These are phyloP conservation scores for Erythrolamprus reginae DNA, from an alignment of 2,113 vertebrate species.

Conservation along the genomic window DNA sequence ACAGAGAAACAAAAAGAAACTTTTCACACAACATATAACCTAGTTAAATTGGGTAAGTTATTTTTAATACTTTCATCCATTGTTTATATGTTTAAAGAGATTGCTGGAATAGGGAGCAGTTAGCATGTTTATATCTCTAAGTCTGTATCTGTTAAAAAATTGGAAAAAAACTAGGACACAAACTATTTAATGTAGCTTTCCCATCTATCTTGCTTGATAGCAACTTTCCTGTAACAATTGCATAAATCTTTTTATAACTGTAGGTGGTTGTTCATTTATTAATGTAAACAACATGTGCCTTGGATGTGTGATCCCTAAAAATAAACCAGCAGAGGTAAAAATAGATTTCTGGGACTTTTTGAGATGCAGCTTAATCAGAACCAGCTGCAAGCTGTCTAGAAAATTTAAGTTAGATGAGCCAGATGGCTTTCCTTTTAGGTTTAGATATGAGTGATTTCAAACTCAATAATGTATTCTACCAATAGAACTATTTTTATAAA, in stretches of 20 bases:
- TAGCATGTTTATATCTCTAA: background rate
- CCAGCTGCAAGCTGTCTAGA: slow-evolving; percentile 82
- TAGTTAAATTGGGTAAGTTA: background rate
- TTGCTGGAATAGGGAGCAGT: background rate
- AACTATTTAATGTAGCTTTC: slow-evolving; percentile 27
- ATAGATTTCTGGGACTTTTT: slow-evolving; percentile 69
- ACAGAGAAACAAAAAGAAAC: background rate
- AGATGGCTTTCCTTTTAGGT: slow-evolving; percentile 78
- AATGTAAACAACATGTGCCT: slow-evolving; percentile 72
- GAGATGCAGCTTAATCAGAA: slow-evolving; percentile 79
- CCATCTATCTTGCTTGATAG: slow-evolving; percentile 18
- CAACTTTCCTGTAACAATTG: slow-evolving; percentile 44
- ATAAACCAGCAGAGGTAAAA: slow-evolving; percentile 72
- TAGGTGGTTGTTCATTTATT: slow-evolving; percentile 73
- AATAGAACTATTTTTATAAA: slow-evolving; percentile 79
- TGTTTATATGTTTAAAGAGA: background rate
- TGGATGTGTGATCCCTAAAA: slow-evolving; percentile 73
- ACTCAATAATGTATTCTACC: slow-evolving; percentile 72
- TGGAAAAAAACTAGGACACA: background rate
- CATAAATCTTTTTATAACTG: slow-evolving; percentile 60
- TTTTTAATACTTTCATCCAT: slow-evolving; percentile 6
- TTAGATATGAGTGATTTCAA: slow-evolving; percentile 75
- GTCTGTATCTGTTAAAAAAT: background rate
- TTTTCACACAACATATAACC: background rate
- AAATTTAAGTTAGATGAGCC: slow-evolving; percentile 75